Conservation (phyloP, 64 coral and sea anemone genomes). For the Pocillopora verrucosa region DNA sequence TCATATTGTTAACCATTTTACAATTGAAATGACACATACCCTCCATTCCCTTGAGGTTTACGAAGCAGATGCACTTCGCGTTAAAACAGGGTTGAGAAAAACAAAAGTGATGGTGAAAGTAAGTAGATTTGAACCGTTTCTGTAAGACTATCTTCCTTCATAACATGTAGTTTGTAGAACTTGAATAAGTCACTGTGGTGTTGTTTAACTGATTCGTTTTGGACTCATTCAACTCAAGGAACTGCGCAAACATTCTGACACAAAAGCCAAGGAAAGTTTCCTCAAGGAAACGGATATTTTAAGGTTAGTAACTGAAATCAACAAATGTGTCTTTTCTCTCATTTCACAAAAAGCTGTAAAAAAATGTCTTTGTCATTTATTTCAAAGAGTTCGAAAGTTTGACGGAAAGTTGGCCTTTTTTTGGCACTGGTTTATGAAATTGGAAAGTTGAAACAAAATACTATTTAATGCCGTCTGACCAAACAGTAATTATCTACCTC, state of each 20-base stretch:
- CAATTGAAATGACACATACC: background rate
- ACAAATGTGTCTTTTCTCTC: background rate
- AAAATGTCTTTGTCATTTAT: no score
- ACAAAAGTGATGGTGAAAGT: constrained; percentile 83
- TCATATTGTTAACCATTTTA: background rate
- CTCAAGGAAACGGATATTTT: constrained; percentile 58
- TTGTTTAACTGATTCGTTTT: no score
- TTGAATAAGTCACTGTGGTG: background rate
- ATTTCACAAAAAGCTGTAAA: background rate
- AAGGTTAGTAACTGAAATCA: constrained; percentile 40
- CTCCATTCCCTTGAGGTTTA: constrained; percentile 50
- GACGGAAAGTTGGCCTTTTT: no score
- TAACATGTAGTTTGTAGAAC: background rate
- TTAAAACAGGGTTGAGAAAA: constrained; percentile 59
- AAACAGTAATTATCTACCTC: background rate
- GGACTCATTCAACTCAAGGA: background rate
- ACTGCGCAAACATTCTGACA: constrained; percentile 29
- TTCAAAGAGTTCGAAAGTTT: no score
- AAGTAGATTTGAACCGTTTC: background rate
- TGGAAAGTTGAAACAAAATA: no score
- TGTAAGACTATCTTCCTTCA: background rate
- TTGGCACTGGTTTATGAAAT: no score
- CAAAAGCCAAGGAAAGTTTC: constrained; percentile 53
- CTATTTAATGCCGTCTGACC: no score
- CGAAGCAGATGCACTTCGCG: constrained; percentile 64